A percentile compares a stretch with the other conserved stretches of the same genome.
Conservation (phyloP, 2,888 invertebrate genomes). For the Pocota personata region DNA sequence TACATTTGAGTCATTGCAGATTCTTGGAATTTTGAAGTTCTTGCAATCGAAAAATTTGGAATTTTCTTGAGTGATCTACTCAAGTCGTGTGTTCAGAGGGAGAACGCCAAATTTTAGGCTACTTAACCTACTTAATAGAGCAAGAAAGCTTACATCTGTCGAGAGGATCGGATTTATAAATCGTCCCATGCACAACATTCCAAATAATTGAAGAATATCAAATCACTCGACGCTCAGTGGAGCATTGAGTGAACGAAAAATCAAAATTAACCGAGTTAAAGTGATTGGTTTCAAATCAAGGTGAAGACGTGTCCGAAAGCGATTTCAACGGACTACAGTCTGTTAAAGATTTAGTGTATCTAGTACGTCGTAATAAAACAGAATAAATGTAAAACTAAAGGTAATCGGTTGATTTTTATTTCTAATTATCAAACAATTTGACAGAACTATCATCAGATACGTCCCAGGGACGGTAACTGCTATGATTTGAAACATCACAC, state of each 20-base stretch:
- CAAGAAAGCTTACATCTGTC: slow-evolving; percentile 15
- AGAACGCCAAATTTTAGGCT: slow-evolving; percentile 32
- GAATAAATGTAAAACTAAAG: background rate
- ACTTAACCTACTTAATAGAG: slow-evolving; percentile 53
- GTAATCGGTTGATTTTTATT: background rate
- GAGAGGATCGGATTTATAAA: background rate
- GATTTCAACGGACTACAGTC: background rate
- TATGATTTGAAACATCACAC: too few species aligned
- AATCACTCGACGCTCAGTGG: background rate
- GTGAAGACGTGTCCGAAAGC: background rate
- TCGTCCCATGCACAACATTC: slow-evolving; percentile 62
- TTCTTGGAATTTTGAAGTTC: slow-evolving; percentile 78
- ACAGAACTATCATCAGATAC: too few species aligned
- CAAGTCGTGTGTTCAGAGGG: background rate
- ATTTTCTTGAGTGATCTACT: slow-evolving; percentile 69
- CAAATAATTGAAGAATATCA: slow-evolving; percentile 18
- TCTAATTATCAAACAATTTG: background rate
- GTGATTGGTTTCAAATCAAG: background rate
- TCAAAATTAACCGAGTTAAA: background rate
- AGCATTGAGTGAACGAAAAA: background rate
- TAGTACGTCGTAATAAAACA: background rate
- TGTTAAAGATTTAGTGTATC: slow-evolving; percentile 1
- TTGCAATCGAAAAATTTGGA: slow-evolving; percentile 79
- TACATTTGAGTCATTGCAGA: slow-evolving; percentile 86
- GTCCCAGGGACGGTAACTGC: too few species aligned